Percentiles rank a stretch among this genome's conserved stretches.
Evolutionary conservation across 2,888 invertebrate genomes (phyloP).

Genomic region (Dermolepida albohirtum): DNA sequence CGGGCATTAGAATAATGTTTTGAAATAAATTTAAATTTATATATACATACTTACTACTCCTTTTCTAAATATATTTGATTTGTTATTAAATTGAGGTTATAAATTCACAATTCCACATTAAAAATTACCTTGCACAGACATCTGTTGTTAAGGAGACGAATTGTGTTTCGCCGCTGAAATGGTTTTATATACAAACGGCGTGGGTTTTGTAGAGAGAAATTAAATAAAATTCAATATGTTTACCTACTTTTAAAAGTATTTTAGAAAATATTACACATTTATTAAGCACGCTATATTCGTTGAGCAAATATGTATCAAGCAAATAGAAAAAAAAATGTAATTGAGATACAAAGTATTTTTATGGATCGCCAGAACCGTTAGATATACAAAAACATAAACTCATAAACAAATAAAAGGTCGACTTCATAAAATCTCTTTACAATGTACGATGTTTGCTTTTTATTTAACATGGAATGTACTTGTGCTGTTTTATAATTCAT

Average conservation of each 20-base stretch:
- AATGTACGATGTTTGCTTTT: slow-evolving; percentile 18
- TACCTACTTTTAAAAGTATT: too few species aligned
- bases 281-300: too few species aligned
- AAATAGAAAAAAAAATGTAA: too few species aligned
- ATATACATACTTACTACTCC: background rate
- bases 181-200: too few species aligned
- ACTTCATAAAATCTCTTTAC: slow-evolving; percentile 22
- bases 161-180: too few species aligned
- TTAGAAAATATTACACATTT: too few species aligned
- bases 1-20: background rate
- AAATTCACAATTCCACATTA: background rate
- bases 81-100: slow-evolving; percentile 18
- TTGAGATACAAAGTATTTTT: too few species aligned
- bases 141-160: too few species aligned
- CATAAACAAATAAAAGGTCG: slow-evolving; percentile 14
- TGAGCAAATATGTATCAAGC: too few species aligned
- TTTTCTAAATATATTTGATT: background rate
- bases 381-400: slow-evolving; percentile 21
- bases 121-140: too few species aligned
- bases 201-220: too few species aligned
- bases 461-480: slow-evolving; percentile 24
- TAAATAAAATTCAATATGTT: too few species aligned
- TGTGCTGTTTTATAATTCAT: slow-evolving; percentile 2
- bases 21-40: background rate
- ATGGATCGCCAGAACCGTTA: slow-evolving; percentile 19